A percentile compares a stretch with the other conserved stretches of the same genome.
phyloP scores from a whole-genome alignment of 2,113 vertebrate species.

The Prietella phreatophila region DNA sequence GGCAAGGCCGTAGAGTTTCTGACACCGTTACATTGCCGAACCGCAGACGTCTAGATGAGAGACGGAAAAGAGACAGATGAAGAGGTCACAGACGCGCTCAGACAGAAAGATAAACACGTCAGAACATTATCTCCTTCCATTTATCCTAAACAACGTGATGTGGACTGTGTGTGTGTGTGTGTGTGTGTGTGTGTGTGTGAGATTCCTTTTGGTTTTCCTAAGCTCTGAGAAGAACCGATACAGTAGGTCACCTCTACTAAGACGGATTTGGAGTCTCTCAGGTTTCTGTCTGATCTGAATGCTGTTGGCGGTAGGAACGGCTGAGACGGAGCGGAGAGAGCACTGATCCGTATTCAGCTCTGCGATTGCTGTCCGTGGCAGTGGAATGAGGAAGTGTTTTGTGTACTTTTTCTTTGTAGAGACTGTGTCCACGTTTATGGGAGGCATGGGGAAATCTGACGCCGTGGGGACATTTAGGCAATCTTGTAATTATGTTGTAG shows the following conservation, averaged over 20 bases:
- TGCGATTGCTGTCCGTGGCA: neutral
- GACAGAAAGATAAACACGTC: conserved; percentile 1
- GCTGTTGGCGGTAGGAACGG: neutral
- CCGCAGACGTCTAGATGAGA: conserved; percentile 39
- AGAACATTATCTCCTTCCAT: neutral
- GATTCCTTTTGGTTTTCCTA: neutral
- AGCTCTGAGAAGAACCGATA: neutral
- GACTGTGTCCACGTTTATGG: neutral
- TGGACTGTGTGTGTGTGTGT: conserved; percentile 3
- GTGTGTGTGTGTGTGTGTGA: neutral
- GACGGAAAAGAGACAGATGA: conserved; percentile 30
- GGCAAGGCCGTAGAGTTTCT: conserved; percentile 37
- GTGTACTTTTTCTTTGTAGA: neutral
- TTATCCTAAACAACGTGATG: neutral
- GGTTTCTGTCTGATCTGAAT: conserved; percentile 32
- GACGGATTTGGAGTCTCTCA: neutral
- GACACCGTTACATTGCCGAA: conserved; percentile 24
- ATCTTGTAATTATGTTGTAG: neutral
- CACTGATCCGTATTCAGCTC: conserved; percentile 24
- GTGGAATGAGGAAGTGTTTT: conserved; percentile 45
- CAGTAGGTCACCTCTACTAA: neutral
- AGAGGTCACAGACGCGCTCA: conserved; percentile 2
- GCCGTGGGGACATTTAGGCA: neutral
- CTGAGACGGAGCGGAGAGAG: conserved; percentile 3
- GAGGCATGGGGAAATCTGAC: conserved; percentile 23